A percentile compares a stretch with the other conserved stretches of the same genome.
Evolutionary conservation across 2,888 invertebrate species (phyloP).

Genomic region (Orchestes rusci): DNA sequence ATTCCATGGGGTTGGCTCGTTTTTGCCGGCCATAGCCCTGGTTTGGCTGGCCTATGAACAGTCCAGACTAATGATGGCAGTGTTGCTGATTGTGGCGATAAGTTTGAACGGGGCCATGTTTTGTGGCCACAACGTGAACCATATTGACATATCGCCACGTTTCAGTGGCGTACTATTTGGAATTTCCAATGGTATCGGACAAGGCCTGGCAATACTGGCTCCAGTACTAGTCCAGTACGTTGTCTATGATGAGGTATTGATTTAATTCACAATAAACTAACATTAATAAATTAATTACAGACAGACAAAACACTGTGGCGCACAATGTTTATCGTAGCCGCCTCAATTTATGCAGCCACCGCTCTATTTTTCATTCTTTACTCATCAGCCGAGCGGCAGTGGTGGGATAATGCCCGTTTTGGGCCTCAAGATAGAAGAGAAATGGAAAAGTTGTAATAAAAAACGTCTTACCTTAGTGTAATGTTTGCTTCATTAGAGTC

Average conservation of each 20-base stretch:
- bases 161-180: constrained; percentile 24
- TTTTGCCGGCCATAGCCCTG: constrained; percentile 12
- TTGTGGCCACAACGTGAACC: constrained; percentile 24
- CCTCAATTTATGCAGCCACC: constrained; percentile 22
- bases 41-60: constrained; percentile 19
- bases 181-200: constrained; percentile 23
- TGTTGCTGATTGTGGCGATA: constrained; percentile 21
- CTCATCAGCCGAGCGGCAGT: constrained; percentile 24
- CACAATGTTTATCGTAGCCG: constrained; percentile 26
- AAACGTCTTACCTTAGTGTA: too few species aligned
- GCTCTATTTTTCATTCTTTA: constrained; percentile 23
- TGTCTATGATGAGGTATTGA: constrained; percentile 19
- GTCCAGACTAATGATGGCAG: constrained; percentile 13
- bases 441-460: too few species aligned
- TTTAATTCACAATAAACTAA: too few species aligned
- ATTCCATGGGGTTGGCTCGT: constrained; percentile 46
- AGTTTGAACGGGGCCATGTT: constrained; percentile 23
- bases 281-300: too few species aligned
- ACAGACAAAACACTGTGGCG: constrained; percentile 27
- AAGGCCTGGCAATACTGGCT: constrained; percentile 21
- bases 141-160: constrained; percentile 25
- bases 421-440: too few species aligned
- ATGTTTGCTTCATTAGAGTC: too few species aligned
- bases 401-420: too few species aligned
- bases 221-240: constrained; percentile 21